Conservation (phyloP, 23 tunicate species). For the Halocynthia aurantium region DNA sequence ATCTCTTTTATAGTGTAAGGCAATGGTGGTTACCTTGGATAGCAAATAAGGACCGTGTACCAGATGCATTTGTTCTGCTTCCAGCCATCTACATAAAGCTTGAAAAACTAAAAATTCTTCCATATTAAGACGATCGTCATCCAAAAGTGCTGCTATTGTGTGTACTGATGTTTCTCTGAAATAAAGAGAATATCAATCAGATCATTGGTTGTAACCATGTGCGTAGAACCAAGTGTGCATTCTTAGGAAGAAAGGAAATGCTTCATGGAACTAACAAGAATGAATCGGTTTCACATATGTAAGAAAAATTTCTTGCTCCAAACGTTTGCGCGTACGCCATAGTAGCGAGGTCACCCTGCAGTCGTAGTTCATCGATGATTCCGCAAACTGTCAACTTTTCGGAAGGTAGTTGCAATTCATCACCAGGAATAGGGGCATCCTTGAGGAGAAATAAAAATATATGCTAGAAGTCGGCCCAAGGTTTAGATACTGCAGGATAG, state of each 20-base stretch:
- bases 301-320: constrained; percentile 59
- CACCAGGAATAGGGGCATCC: constrained; percentile 5
- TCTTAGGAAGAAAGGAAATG: not conserved
- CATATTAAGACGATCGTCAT: constrained; percentile 69
- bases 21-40: constrained; percentile 46
- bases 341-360: constrained; percentile 70
- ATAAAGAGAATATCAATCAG: constrained; percentile 4
- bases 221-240: not conserved
- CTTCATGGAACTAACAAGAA: constrained; percentile 38
- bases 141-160: constrained; percentile 70
- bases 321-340: constrained; percentile 41
- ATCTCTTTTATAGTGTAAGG: not conserved
- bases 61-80: constrained; percentile 68
- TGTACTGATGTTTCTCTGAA: constrained; percentile 67
- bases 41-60: constrained; percentile 85
- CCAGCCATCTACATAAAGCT: constrained; percentile 78
- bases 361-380: constrained; percentile 70
- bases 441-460: no score
- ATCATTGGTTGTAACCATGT: not conserved
- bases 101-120: constrained; percentile 63
- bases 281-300: constrained; percentile 23
- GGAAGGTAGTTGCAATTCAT: not conserved
- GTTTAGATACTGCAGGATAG: no score
- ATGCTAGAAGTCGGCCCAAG: no score
- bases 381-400: constrained; percentile 44